Conservation (phyloP, 1,140 invertebrate genomes). For the Heliconius congener region DNA sequence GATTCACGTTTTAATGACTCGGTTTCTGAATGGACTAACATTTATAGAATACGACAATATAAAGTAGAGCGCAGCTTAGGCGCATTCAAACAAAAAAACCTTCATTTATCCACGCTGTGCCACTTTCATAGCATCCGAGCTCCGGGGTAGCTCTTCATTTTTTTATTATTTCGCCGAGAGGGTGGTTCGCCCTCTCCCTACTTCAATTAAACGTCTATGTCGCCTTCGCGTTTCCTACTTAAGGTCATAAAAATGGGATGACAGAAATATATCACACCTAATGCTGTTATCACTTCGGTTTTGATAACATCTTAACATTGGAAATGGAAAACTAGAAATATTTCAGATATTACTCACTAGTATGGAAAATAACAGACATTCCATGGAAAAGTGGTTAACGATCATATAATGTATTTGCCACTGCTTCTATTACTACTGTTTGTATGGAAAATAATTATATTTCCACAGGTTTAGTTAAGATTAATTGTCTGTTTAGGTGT, state of each 20-base stretch:
- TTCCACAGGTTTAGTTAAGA: no score
- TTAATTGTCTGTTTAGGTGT: not conserved
- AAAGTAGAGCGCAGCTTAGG: conserved; percentile 77
- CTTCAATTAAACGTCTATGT: conserved; percentile 80
- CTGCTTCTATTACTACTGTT: not conserved
- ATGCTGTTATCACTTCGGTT: conserved; percentile 50
- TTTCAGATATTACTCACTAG: not conserved
- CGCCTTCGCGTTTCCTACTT: conserved; percentile 75
- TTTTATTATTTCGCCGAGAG: conserved; percentile 72
- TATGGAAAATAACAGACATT: not conserved
- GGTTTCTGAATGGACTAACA: conserved; percentile 71
- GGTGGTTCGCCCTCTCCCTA: conserved; percentile 62
- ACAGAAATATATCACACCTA: conserved; percentile 76
- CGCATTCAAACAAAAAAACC: conserved; percentile 75
- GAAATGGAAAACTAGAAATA: not conserved
- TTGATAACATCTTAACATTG: conserved; percentile 6
- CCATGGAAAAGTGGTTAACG: not conserved
- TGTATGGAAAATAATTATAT: no score
- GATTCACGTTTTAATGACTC: conserved; percentile 63
- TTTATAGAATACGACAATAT: conserved; percentile 76
- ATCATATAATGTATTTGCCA: no score
- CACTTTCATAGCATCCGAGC: conserved; percentile 79
- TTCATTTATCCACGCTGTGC: conserved; percentile 79
- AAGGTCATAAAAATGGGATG: conserved; percentile 80
- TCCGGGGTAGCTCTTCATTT: conserved; percentile 72